A percentile compares a stretch with the other conserved stretches of the same genome.
Evolutionary conservation across 2,113 vertebrate genomes (phyloP).

Genomic region (Calonectris borealis): DNA sequence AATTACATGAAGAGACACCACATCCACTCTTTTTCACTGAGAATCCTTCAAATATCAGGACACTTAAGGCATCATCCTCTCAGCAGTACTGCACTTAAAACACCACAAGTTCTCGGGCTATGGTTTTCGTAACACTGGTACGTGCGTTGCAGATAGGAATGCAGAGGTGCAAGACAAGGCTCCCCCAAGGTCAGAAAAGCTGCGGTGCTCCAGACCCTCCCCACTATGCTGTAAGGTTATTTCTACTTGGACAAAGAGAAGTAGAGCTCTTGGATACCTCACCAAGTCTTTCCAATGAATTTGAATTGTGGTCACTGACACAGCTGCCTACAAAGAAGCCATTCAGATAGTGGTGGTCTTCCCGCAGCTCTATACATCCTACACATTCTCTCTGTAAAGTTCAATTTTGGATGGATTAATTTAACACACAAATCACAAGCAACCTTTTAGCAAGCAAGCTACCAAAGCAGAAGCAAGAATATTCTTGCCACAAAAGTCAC

Average conservation of each 20-base stretch:
- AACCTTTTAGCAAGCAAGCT: neutral
- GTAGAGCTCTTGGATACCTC: neutral
- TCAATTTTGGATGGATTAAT: neutral
- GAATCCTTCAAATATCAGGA: neutral
- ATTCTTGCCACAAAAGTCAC: neutral
- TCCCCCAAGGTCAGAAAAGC: neutral
- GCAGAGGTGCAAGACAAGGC: neutral
- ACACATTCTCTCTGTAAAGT: neutral
- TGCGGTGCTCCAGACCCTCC: neutral
- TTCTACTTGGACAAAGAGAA: neutral
- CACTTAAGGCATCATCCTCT: neutral
- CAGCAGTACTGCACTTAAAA: neutral
- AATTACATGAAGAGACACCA: neutral
- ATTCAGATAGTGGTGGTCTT: neutral
- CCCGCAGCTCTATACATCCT: neutral
- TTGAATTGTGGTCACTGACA: neutral
- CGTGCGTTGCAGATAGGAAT: rapidly evolving
- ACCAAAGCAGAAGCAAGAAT: neutral
- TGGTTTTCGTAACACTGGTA: rapidly evolving
- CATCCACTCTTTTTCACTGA: neutral
- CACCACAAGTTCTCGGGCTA: neutral
- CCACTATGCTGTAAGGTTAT: neutral
- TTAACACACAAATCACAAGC: neutral
- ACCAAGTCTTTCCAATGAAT: neutral
- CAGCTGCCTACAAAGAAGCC: neutral